Base-by-base conservation (phyloP, 2,888 invertebrate species). In the Volucella bombylans region DNA sequence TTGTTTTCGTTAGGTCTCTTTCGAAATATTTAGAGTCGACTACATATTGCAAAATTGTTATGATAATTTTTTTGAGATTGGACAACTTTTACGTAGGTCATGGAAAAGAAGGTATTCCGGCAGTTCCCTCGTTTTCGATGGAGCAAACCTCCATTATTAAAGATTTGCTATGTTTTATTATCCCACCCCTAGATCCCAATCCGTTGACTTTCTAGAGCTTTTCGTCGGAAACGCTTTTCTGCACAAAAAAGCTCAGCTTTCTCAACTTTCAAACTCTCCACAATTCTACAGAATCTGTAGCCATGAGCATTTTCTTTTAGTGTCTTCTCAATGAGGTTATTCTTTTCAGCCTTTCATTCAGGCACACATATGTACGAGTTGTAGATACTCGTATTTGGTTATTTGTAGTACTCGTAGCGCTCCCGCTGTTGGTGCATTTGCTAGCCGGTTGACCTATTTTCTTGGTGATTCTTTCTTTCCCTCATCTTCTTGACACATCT, bases 381-480 rank as follows among this genome's bases (percentile, higher is more conserved):
- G 57, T 47, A 9, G 8, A 47, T 15, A 9, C 12, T 14, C 1
- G 12, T 52, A 10, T 14, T 14, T 43, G 23, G 41, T 38, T 55
- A 55, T 68, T 41, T 23, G 41, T 2, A 9, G n/a, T 1, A 18
- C 1, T 18, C 1, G 15, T 18, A 64, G 14, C 38, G 39, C 49
- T 78, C 78, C 52, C 61, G 57, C 31, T 62, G 61, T 11, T 41
- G 45, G 55, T 12, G 43, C 52, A 38, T 45, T 49, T 64, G 15
- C 47, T 38, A 78, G 8, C 78, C 82, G 68, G 69, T 52, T 82
- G 73, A 82, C 82, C 82, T 59, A 82, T 69, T 73, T 78, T 65
- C 12, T 6, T 15, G 43, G 43, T 45, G 41, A 15, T 57, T 78
- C 68, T 52, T 73, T 64, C 10, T 47, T 47, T 31, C 14, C 38